phyloP scores from a whole-genome alignment of 2,797 vertebrate species.

The Halcyon leucocephala region DNA sequence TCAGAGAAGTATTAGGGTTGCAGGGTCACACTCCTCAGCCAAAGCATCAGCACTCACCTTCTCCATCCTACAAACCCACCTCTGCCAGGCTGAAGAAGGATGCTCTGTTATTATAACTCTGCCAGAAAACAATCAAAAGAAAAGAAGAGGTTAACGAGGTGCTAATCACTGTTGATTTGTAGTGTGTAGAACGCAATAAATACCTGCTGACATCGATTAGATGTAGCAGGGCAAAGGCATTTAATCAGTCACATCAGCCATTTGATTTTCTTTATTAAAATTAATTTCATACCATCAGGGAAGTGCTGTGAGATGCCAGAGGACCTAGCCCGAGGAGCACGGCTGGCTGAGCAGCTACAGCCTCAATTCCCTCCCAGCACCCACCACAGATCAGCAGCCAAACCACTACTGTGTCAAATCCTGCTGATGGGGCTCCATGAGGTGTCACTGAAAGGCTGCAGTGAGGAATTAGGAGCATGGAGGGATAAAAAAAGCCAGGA shows the following conservation, averaged over 20 bases:
- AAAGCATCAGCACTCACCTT: neutral
- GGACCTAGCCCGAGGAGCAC: neutral
- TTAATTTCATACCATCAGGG: neutral
- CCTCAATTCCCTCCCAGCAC: neutral
- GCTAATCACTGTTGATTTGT: slow-evolving; percentile 52
- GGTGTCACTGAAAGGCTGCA: neutral
- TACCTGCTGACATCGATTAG: neutral
- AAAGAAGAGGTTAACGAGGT: slow-evolving; percentile 45
- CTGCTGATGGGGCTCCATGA: neutral
- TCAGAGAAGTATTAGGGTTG: neutral
- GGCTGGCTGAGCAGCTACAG: neutral
- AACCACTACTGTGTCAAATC: neutral
- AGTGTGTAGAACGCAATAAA: slow-evolving; percentile 20
- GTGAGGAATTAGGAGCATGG: neutral
- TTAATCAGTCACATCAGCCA: neutral
- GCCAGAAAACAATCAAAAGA: neutral
- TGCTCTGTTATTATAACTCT: neutral
- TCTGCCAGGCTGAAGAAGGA: neutral
- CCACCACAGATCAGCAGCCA: neutral
- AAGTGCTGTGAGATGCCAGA: neutral
- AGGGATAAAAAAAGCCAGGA: neutral
- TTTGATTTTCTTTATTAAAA: neutral
- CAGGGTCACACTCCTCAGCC: neutral
- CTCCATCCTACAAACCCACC: neutral
- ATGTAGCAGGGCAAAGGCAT: neutral